These are phyloP conservation scores for Anguilla marmorata DNA, from an alignment of 2,797 vertebrate genomes.

Conservation along the genomic window DNA sequence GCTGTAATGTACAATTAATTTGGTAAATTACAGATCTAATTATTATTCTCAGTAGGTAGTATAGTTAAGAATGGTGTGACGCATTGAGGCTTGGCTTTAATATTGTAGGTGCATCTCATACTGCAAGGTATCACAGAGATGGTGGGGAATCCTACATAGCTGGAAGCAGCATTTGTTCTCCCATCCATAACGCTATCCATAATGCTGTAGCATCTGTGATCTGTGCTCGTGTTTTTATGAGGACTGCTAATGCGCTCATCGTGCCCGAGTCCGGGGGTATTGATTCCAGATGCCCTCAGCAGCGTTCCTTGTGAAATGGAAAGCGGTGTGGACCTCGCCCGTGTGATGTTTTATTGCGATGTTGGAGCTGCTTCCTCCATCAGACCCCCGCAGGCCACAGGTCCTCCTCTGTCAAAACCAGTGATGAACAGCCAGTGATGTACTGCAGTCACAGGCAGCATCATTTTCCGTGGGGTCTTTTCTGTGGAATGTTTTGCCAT, in stretches of 20 bases:
- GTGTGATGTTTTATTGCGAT: background rate
- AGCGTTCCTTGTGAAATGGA: background rate
- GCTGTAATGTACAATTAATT: background rate
- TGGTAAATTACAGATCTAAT: background rate
- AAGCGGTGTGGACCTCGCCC: background rate
- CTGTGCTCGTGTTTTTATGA: background rate
- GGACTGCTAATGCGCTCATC: background rate
- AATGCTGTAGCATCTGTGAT: background rate
- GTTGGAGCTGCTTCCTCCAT: background rate
- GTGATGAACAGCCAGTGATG: background rate
- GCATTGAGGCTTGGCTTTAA: too few species aligned
- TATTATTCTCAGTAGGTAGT: background rate
- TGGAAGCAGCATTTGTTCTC: background rate
- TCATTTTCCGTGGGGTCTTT: background rate
- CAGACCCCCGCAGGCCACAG: background rate
- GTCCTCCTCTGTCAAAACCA: background rate
- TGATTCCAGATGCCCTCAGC: background rate
- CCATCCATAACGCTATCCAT: background rate
- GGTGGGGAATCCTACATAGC: background rate
- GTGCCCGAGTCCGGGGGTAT: background rate
- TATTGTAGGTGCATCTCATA: too few species aligned
- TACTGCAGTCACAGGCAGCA: background rate
- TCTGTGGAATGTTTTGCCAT: background rate
- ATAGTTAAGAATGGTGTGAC: background rate
- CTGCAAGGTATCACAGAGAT: background rate